Evolutionary conservation across 1,140 invertebrate genomes (phyloP).

Genomic region (Eulimnadia texana): DNA sequence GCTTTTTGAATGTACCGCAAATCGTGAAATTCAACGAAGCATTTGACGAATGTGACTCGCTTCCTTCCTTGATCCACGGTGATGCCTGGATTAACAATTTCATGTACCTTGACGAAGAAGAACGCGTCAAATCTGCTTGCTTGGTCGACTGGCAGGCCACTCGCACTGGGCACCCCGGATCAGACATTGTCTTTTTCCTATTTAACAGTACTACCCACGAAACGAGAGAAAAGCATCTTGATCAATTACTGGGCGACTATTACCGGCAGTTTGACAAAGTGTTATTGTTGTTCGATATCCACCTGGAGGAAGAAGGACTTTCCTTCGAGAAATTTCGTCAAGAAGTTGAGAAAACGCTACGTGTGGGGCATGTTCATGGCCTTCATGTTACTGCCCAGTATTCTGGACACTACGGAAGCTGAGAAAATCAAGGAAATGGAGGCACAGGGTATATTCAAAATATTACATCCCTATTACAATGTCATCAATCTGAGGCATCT

Average conservation of each 20-base stretch:
- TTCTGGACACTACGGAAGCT: neutral
- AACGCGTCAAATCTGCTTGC: neutral
- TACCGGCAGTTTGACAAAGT: neutral
- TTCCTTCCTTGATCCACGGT: slow-evolving; percentile 11
- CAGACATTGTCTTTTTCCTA: slow-evolving; percentile 7
- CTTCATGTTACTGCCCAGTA: neutral
- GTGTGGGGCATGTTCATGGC: neutral
- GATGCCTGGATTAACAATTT: slow-evolving; percentile 17
- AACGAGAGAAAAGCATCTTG: neutral
- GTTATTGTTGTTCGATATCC: neutral
- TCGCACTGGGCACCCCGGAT: neutral
- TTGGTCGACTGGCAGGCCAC: slow-evolving; percentile 10
- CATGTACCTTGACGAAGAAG: slow-evolving; percentile 11
- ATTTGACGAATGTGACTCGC: neutral
- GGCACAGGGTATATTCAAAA: too few relatives aligned
- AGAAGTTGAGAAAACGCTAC: neutral
- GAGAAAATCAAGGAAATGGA: neutral
- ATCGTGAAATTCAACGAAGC: neutral
- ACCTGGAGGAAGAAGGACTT: neutral
- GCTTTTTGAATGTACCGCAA: too few relatives aligned
- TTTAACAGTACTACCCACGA: slow-evolving; percentile 1
- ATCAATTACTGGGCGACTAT: neutral
- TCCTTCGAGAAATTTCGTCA: neutral
- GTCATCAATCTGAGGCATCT: too few relatives aligned
- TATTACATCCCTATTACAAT: too few relatives aligned